Evolutionary conservation across 2,888 invertebrate species (phyloP), one percentile per base, ranked within the genome.

Genomic region (Cryptus armator): DNA sequence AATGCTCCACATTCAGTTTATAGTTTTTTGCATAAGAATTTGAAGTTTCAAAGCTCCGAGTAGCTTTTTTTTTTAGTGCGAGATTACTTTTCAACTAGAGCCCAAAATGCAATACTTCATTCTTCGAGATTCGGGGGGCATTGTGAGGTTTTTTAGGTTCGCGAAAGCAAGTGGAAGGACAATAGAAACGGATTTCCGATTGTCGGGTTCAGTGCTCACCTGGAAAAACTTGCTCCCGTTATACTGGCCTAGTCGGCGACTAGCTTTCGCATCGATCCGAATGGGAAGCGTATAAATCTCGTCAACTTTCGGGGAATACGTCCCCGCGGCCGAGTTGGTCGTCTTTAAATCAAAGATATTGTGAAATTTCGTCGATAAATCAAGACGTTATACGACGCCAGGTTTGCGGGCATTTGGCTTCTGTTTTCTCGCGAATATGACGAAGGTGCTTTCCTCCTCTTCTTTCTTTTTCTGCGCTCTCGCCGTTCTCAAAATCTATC

Each of bases 331-430:
- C 81, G 81, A 76, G 81, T 84, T 84, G 74, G 84, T 77, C 84
- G 59, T 84, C 84, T 81, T 84, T 81, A 81, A 84, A 84, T 84
- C 81, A 84, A 84, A 77, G 81, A 84, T 84, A 77, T 81, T 76
- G 77, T 72, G 81, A 77, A 84, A 84, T 84, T 84, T 77, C 37
- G 5, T 77, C 81, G 76, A 81, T 84, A 84, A 81, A 84, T 84
- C 84, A 84, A 32, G 48, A 51, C 70, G 19, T 37, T 37, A 44
- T 67, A 10, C 56, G 56, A 66, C 24, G 76, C 66, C 53, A 66
- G 66, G 37, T 76, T 66, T 43, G 66, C 51, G 37, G 76, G 64
- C 37, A 3, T 37, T 37, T 66, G 66, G 53, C 51, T 66, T 53
- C 51, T 66, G 66, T 76, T 76, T 76, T 76, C 76, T 76, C 53